Percentiles rank a stretch among this genome's conserved stretches.
Evolutionary conservation across 1,140 invertebrate species (phyloP).

Genomic region (Hetaerina americana): DNA sequence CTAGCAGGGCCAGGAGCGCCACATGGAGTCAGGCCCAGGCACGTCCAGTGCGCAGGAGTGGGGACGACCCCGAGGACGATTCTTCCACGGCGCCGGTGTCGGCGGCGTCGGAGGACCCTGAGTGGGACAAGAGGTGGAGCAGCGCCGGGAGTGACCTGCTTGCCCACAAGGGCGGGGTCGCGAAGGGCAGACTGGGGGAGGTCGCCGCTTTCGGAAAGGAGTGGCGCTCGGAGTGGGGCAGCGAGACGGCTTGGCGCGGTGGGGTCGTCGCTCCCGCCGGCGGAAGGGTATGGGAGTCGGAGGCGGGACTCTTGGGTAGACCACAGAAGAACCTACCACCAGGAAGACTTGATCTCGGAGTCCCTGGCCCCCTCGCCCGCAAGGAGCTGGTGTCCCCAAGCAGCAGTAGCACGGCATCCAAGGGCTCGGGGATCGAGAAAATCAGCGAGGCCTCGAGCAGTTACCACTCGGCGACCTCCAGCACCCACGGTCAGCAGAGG

Average conservation of each 20-base stretch:
- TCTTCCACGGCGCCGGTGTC: not conserved
- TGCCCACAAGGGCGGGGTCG: not conserved
- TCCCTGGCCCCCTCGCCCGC: too few species aligned
- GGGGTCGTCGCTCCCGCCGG: too few species aligned
- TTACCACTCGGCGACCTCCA: not conserved
- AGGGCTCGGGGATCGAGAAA: not conserved
- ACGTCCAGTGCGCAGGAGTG: too few species aligned
- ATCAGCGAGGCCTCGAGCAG: not conserved
- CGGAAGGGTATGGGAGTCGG: not conserved
- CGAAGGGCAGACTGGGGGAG: not conserved
- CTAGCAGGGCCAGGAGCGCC: not conserved
- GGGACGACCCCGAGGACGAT: too few species aligned
- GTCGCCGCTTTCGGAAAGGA: not conserved
- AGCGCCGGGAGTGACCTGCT: not conserved
- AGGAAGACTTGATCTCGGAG: not conserved
- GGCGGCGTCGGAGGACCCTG: not conserved
- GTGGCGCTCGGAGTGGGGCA: not conserved
- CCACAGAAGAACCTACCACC: not conserved
- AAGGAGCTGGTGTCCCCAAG: not conserved
- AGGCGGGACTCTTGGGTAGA: not conserved
- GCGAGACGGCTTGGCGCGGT: not conserved
- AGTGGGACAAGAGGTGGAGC: not conserved
- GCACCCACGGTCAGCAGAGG: not conserved
- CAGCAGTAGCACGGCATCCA: not conserved
- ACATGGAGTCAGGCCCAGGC: not conserved